These are phyloP conservation scores for Pseudomugil tenellus DNA, from an alignment of 2,797 vertebrate genomes.

Conservation along the genomic window DNA sequence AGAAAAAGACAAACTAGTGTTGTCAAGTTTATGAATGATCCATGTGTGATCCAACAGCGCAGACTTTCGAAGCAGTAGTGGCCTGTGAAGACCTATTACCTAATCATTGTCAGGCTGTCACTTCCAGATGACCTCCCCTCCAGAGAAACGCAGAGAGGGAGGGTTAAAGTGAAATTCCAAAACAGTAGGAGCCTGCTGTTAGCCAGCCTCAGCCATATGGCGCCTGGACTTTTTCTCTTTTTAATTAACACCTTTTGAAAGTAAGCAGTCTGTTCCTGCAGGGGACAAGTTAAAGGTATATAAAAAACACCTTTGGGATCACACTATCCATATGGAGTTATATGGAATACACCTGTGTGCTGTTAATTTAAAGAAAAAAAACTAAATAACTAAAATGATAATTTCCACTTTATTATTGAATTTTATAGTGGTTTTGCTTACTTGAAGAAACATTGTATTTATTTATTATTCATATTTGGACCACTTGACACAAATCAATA, in stretches of 20 bases:
- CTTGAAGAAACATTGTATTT: no score
- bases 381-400: slow-evolving; percentile 10
- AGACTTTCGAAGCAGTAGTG: slow-evolving; percentile 38
- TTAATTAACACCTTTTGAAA: slow-evolving; percentile 72
- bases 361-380: background rate
- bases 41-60: slow-evolving; percentile 45
- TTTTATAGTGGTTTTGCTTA: background rate
- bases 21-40: slow-evolving; percentile 25
- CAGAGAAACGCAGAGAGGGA: slow-evolving; percentile 54
- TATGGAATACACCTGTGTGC: background rate
- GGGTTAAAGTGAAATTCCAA: slow-evolving; percentile 53
- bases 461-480: no score
- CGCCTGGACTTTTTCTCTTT: slow-evolving; percentile 27
- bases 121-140: slow-evolving; percentile 64
- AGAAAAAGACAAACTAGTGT: slow-evolving; percentile 2
- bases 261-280: slow-evolving; percentile 40
- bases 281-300: slow-evolving; percentile 52
- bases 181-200: slow-evolving; percentile 55
- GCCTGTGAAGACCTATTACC: slow-evolving; percentile 63
- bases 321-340: background rate
- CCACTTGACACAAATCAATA: no score
- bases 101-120: slow-evolving; percentile 67
- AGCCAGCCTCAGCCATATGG: slow-evolving; percentile 60
- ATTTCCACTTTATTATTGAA: background rate
- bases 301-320: slow-evolving; percentile 33